These are phyloP conservation scores for Onychomys leucogaster DNA, from an alignment of 2,797 vertebrate species.

Conservation along the genomic window DNA sequence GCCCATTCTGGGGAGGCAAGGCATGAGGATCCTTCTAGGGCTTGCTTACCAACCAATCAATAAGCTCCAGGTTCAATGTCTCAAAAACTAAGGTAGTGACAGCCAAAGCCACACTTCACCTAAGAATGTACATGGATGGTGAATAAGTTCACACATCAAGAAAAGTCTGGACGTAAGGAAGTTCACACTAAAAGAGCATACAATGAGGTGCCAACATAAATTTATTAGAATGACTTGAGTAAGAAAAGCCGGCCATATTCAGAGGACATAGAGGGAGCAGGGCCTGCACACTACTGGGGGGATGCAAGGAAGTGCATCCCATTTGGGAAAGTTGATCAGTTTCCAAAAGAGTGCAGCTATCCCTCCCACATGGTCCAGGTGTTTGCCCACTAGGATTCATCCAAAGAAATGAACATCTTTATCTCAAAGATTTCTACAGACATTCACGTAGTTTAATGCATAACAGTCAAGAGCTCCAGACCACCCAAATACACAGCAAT, in stretches of 20 bases:
- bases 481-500: background rate
- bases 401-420: background rate
- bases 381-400: background rate
- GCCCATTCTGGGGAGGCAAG: too few species aligned
- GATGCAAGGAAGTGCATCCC: background rate
- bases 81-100: background rate
- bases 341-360: background rate
- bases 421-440: background rate
- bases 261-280: background rate
- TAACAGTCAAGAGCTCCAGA: constrained; percentile 22
- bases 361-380: background rate
- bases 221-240: background rate
- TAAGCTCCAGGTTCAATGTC: background rate
- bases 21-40: background rate
- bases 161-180: background rate
- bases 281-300: background rate
- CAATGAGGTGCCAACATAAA: background rate
- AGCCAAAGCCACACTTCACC: background rate
- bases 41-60: background rate
- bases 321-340: background rate
- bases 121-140: background rate
- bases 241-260: background rate
- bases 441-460: background rate
- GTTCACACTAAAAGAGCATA: background rate
- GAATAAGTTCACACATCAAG: background rate